These are phyloP conservation scores for Tupiocoris notatus DNA, from an alignment of 2,888 invertebrate species.

Conservation along the genomic window DNA sequence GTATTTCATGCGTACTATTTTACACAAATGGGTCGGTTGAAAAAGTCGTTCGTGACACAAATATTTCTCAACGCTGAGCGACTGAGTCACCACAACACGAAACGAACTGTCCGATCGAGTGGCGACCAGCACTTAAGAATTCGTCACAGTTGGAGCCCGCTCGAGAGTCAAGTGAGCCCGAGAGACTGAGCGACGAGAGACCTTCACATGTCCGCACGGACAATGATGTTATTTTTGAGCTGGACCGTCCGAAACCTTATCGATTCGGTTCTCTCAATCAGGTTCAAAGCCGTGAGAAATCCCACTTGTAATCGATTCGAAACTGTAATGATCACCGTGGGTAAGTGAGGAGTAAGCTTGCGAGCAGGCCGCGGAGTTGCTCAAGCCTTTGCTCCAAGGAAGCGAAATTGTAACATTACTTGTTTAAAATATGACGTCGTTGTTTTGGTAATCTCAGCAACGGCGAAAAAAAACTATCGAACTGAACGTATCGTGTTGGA, in stretches of 20 bases:
- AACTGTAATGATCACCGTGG: conserved; percentile 2
- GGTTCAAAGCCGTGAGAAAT: conserved; percentile 38
- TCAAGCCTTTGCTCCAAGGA: too few relatives aligned
- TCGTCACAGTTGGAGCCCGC: background rate
- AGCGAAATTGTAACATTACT: too few relatives aligned
- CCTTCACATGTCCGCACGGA: conserved; percentile 37
- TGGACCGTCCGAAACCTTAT: conserved; percentile 14
- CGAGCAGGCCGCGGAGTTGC: too few relatives aligned
- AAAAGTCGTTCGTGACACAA: background rate
- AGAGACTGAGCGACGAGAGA: background rate
- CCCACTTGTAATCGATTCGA: conserved; percentile 29
- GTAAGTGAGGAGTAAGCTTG: background rate
- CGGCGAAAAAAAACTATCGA: too few relatives aligned
- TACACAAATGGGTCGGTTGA: background rate
- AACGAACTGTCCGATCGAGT: background rate
- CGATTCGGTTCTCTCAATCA: conserved; percentile 34
- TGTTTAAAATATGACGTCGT: too few relatives aligned
- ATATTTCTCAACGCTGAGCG: background rate
- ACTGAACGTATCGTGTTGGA: too few relatives aligned
- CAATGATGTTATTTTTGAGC: conserved; percentile 36
- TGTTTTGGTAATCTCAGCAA: too few relatives aligned
- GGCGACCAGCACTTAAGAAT: background rate
- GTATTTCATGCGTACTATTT: background rate
- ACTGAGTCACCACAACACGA: background rate
- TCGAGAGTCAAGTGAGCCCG: too few relatives aligned